Base-by-base conservation (phyloP, 1,140 invertebrate genomes). In the Drosophila tropicalis region DNA sequence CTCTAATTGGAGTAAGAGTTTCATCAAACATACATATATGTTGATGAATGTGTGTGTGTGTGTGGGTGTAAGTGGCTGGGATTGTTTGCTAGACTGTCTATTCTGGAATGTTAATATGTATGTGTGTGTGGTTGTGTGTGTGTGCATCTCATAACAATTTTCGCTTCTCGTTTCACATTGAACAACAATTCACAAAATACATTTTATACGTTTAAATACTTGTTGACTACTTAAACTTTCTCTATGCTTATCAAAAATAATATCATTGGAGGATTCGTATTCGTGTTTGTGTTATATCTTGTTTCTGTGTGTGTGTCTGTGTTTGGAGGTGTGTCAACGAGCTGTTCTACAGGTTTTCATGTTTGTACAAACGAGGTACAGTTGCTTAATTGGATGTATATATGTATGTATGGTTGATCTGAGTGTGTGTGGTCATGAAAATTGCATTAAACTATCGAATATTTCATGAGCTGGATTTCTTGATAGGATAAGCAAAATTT, bases 331-430 rank as follows among this genome's bases (percentile, higher is more conserved):
- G 58, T 67, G 22, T 76, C 55, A 62, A 36, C 71, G 72, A 29
- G 79, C 64, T 62, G 71, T 65, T 77, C 81, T 80, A 67, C 64
- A 78, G 79, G 64, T 70, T 67, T 70, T 63, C 44, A 69, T 65
- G 60, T 78, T 79, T 79, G 71, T 78, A 80, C 71, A 71, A 71
- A 82, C 82, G 63, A 87, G 83, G 83, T 86, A 86, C 79, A 60
- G 76, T 67, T 75, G 82, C 64, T 86, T 61, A 76, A 72, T 70
- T 68, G 68, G 67, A 68, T 79, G 72, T 81, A 76, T 66, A 79
- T 69, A 72, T 79, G 72, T 81, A 76, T 66, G 76, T 69, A 72
- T 7, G 44, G 9, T 51, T 22, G 68, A 47, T 84, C 36, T 70
- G 61, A 72, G 17, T 51, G 17, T 12, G 9, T 51, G 44, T 78